Evolutionary conservation across 64 coral and sea anemone species (phyloP), one percentile per base, ranked within the genome.

Genomic region (Dendronephthya gigantea): DNA sequence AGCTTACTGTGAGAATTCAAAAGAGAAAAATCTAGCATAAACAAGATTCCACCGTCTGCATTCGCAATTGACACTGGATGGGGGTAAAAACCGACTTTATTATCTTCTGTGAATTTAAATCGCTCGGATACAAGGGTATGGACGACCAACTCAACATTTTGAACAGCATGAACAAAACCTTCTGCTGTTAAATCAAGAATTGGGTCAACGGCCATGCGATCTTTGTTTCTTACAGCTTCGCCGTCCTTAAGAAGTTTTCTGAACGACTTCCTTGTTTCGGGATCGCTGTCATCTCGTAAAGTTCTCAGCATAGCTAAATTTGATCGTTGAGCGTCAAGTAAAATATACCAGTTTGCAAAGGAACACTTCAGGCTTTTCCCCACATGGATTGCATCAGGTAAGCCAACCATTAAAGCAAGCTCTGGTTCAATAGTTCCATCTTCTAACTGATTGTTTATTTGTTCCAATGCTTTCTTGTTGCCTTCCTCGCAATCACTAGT

Each of bases 81-180:
- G 36, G 88, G 88, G 84, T 90, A 84, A 40, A 38, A 81, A 43
- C 88, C 88, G 47, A 90, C 88, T 90, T 70, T 90, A 40, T 90
- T 90, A 19, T 90, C 88, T 85, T 90, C 88, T 76, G 88, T 90
- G 22, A 90, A 90, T 11, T 90, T 90, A 39, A 90, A 90, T 81
- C 88, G 35, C 83, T 90, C 88, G 8, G 88, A 83, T 12, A 90
- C 65, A 9, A 85, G 47, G 16, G 83, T 36, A 83, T 84, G 83
- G 85, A 85, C 83, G 34, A 84, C 88, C 83, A 39, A 56, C 1
- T 33, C 27, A 56, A 90, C 47, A 85, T 48, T 75, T 75, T 84
- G 28, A 13, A 90, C 22, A 13, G 38, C 88, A 85, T 50, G 16
- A 50, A 90, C 48, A 25, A 90, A 49, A 74, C 22, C 0, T 62